These are phyloP conservation scores for Poeciliopsis prolifica DNA, from an alignment of 2,113 vertebrate species.

Conservation along the genomic window DNA sequence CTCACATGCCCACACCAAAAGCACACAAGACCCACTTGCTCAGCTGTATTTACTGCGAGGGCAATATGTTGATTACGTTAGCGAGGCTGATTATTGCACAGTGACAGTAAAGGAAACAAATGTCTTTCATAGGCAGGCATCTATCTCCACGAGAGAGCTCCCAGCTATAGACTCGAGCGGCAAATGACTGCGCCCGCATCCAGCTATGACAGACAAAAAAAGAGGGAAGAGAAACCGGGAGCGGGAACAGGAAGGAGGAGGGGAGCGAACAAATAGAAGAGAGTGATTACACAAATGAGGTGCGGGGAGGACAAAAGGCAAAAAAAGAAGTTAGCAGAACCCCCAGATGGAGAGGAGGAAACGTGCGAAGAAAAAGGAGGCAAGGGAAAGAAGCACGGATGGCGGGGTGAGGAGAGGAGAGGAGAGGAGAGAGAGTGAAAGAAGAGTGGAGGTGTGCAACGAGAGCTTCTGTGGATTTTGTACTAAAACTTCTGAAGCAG, in stretches of 20 bases:
- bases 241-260: conserved; percentile 45
- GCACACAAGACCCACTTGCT: conserved; percentile 65
- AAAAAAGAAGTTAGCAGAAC: conserved; percentile 57
- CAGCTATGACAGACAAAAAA: conserved; percentile 64
- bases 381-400: conserved; percentile 39
- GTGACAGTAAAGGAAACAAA: conserved; percentile 81
- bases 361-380: conserved; percentile 38
- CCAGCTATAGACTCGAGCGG: conserved; percentile 69
- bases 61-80: conserved; percentile 82
- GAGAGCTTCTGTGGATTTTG: conserved; percentile 56
- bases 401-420: not conserved
- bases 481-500: conserved; percentile 44
- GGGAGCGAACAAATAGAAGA: conserved; percentile 24
- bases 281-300: conserved; percentile 58
- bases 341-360: conserved; percentile 64
- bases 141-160: conserved; percentile 71
- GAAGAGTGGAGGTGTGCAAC: conserved; percentile 47
- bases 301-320: conserved; percentile 35
- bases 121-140: conserved; percentile 77
- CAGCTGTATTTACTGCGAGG: conserved; percentile 81
- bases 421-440: conserved; percentile 21
- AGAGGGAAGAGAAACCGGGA: conserved; percentile 24
- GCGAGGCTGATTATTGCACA: conserved; percentile 80
- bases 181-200: conserved; percentile 64
- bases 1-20: conserved; percentile 54